Percentiles rank a stretch among this genome's conserved stretches.
Evolutionary conservation across 1,140 invertebrate species (phyloP).

Genomic region (Myzus persicae): DNA sequence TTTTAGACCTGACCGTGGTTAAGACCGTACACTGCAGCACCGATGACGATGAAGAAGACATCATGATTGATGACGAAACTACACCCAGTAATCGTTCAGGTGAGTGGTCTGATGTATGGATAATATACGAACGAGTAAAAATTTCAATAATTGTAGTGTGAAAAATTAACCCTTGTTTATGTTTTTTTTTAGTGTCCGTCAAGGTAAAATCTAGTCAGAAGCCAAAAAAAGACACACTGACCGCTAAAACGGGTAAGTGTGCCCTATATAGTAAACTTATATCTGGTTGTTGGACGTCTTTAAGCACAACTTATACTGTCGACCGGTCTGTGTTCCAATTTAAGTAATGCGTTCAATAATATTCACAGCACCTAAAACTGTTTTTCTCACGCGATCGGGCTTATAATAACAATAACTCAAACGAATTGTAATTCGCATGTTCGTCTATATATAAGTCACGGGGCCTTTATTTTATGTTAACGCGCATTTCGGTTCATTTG

Average conservation of each 20-base stretch:
- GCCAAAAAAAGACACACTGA: conserved; percentile 14
- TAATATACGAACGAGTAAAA: too few species aligned
- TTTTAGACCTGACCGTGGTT: conserved; percentile 34
- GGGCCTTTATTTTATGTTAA: not conserved
- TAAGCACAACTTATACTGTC: not conserved
- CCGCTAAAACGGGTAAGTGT: conserved; percentile 32
- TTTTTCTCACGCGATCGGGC: not conserved
- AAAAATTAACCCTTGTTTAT: not conserved
- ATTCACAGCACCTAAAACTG: not conserved
- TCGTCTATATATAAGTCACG: not conserved
- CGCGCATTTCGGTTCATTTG: not conserved
- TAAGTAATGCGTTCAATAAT: conserved; percentile 7
- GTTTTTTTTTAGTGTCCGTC: not conserved
- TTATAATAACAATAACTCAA: not conserved
- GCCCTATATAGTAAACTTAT: not conserved
- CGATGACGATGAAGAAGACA: conserved; percentile 34
- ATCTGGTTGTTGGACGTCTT: not conserved
- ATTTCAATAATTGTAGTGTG: not conserved
- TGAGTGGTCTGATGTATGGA: not conserved
- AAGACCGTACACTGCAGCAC: not conserved
- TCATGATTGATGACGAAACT: conserved; percentile 48
- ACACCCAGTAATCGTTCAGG: conserved; percentile 32
- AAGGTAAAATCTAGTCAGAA: conserved; percentile 40
- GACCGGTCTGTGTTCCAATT: not conserved
- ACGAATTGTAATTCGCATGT: not conserved